Evolutionary conservation across 2,113 vertebrate species (phyloP).

Genomic region (Nannobrachium achirus): DNA sequence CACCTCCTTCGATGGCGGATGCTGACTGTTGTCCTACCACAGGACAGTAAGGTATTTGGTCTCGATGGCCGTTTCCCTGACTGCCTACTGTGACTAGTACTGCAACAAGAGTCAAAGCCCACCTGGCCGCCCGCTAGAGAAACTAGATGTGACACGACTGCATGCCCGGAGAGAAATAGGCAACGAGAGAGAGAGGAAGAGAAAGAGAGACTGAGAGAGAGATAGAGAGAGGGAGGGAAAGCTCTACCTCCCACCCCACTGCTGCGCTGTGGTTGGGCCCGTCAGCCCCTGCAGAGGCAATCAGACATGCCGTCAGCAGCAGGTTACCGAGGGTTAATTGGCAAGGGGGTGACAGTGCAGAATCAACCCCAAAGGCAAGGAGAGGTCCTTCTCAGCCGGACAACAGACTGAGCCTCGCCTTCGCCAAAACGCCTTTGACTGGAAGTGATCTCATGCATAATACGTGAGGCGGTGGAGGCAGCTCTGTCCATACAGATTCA

Average conservation of each 20-base stretch:
- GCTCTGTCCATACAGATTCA: constrained; percentile 13
- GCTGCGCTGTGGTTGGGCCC: constrained; percentile 34
- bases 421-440: constrained; percentile 26
- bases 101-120: constrained; percentile 31
- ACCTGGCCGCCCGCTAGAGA: constrained; percentile 25
- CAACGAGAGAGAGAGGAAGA: constrained; percentile 11
- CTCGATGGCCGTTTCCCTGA: constrained; percentile 16
- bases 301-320: constrained; percentile 47
- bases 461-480: constrained; percentile 41
- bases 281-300: constrained; percentile 41
- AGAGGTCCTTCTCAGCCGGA: background rate
- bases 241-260: constrained; percentile 44
- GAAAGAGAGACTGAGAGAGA: background rate
- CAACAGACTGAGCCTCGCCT: background rate
- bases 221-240: constrained; percentile 39
- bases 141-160: constrained; percentile 34
- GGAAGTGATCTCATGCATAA: constrained; percentile 63
- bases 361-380: constrained; percentile 35
- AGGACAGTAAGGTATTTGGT: constrained; percentile 5
- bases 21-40: constrained; percentile 18
- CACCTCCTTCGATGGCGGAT: constrained; percentile 46
- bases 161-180: constrained; percentile 50
- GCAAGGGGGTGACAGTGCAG: constrained; percentile 57
- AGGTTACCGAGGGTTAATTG: constrained; percentile 58
- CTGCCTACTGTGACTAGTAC: constrained; percentile 18